Conservation (phyloP, 1,140 invertebrate genomes). For the Papilio machaon region DNA sequence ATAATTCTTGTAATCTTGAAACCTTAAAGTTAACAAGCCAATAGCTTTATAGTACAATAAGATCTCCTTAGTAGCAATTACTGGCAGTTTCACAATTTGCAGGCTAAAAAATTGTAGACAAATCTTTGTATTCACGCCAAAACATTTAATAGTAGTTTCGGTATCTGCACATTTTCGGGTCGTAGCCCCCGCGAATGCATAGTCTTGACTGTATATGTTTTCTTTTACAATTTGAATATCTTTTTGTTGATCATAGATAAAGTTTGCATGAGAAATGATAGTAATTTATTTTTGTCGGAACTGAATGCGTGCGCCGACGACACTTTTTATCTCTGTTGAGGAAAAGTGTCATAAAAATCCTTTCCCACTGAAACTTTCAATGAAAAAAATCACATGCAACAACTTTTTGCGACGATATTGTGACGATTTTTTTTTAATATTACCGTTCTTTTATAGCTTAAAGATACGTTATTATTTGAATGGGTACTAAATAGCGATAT, state of each 20-base stretch:
- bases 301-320: background rate
- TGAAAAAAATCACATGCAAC: background rate
- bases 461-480: no score
- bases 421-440: background rate
- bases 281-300: slow-evolving; percentile 6
- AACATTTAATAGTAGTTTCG: no score
- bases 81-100: no score
- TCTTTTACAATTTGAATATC: background rate
- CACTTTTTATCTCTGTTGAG: slow-evolving; percentile 3
- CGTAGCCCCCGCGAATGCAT: no score
- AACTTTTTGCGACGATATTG: background rate
- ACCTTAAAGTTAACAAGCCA: no score
- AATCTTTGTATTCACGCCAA: no score
- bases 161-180: background rate
- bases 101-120: no score
- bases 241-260: slow-evolving; percentile 23
- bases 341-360: slow-evolving; percentile 15
- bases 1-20: no score
- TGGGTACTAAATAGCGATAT: no score
- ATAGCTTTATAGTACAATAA: no score
- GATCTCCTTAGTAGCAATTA: no score
- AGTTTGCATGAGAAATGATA: slow-evolving; percentile 31
- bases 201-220: no score
- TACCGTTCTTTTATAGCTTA: background rate
- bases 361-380: background rate